A percentile compares a stretch with the other conserved stretches of the same genome.
Conservation (phyloP, 2,797 vertebrate genomes). For the Otus scops region DNA sequence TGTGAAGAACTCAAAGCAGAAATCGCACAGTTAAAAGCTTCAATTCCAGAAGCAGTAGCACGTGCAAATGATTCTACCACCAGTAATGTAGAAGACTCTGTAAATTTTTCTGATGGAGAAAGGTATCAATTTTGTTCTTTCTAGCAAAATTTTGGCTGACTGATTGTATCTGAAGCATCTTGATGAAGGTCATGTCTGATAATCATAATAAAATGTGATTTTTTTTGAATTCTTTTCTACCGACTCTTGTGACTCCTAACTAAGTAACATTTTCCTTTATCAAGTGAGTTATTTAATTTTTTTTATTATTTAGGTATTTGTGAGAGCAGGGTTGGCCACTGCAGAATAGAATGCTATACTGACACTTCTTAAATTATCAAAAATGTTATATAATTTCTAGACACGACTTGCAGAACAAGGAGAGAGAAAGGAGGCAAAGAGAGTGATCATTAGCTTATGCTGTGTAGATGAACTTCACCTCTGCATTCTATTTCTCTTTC, state of each 20-base stretch:
- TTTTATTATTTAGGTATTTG: neutral
- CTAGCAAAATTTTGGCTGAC: neutral
- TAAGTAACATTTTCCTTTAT: neutral
- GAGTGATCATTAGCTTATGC: neutral
- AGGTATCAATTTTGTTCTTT: slow-evolving; percentile 54
- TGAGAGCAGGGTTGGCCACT: neutral
- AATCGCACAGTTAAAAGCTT: slow-evolving; percentile 79
- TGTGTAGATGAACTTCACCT: neutral
- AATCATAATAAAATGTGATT: slow-evolving; percentile 39
- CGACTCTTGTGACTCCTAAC: slow-evolving; percentile 25
- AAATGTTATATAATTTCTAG: neutral
- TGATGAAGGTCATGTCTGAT: neutral
- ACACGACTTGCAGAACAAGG: neutral
- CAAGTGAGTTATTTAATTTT: neutral
- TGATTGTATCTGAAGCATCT: neutral
- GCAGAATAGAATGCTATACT: neutral
- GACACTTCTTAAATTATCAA: neutral
- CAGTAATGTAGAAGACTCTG: slow-evolving; percentile 64
- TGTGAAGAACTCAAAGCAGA: slow-evolving; percentile 79
- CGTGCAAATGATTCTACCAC: slow-evolving; percentile 67
- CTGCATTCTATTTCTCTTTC: neutral
- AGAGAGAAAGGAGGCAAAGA: neutral
- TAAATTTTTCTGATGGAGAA: slow-evolving; percentile 68
- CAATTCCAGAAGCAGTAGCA: slow-evolving; percentile 66
- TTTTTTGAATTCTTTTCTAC: slow-evolving; percentile 17